Evolutionary conservation across 2,113 vertebrate species (phyloP).

Genomic region (Phyllopteryx taeniolatus): DNA sequence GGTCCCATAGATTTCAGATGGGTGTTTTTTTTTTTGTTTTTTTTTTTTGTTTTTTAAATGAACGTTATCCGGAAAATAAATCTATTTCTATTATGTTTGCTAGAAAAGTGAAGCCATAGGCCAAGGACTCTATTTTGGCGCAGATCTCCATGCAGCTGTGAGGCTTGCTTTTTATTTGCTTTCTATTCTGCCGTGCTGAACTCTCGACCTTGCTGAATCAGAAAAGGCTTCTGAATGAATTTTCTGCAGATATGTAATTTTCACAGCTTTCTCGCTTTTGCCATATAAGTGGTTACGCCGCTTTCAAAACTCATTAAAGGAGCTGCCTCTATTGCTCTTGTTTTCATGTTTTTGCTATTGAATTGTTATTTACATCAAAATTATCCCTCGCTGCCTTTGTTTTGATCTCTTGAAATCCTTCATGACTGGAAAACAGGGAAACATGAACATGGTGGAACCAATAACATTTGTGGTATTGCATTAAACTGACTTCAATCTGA

Average conservation of each 20-base stretch:
- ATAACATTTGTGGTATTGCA: conserved; percentile 8
- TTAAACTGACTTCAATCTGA: conserved; percentile 14
- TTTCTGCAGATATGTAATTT: background rate
- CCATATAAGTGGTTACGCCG: background rate
- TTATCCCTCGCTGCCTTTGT: background rate
- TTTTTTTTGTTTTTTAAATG: no score
- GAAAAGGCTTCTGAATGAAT: background rate
- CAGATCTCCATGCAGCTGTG: background rate
- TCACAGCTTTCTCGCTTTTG: background rate
- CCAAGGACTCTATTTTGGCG: background rate
- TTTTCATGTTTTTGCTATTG: background rate
- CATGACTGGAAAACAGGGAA: conserved; percentile 3
- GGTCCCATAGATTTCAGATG: background rate
- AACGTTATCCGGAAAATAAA: background rate
- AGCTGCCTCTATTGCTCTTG: background rate
- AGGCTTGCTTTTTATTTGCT: background rate
- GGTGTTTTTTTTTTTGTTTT: no score
- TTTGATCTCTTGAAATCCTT: background rate
- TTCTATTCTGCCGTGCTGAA: background rate
- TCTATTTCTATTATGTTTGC: background rate
- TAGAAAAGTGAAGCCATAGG: background rate
- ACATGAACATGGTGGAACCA: conserved; percentile 3
- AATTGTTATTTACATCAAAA: background rate
- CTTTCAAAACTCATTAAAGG: background rate
- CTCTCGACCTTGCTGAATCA: background rate